These are phyloP conservation scores for Progne subis DNA, from an alignment of 2,113 vertebrate genomes.

Conservation along the genomic window DNA sequence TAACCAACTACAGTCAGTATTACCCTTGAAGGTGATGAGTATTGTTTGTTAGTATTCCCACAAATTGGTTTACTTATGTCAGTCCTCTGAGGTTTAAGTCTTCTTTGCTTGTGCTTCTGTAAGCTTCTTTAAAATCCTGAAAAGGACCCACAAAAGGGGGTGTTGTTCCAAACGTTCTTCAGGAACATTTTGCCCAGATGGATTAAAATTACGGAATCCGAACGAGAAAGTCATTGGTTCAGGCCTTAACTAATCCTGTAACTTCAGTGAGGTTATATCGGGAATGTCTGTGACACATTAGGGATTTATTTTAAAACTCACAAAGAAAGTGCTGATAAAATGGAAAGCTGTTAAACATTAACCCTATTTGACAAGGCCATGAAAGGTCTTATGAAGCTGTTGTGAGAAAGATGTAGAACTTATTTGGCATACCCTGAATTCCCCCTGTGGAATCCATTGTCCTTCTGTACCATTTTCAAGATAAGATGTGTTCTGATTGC, in stretches of 20 bases:
- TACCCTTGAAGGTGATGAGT: neutral
- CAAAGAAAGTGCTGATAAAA: neutral
- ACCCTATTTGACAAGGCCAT: slow-evolving; percentile 30
- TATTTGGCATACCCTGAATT: neutral
- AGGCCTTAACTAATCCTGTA: neutral
- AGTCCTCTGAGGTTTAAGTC: neutral
- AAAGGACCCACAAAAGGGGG: neutral
- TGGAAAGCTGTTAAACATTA: slow-evolving; percentile 27
- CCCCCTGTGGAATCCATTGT: slow-evolving; percentile 16
- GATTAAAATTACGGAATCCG: neutral
- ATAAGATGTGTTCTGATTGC: neutral
- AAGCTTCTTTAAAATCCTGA: neutral
- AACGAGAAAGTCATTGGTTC: neutral
- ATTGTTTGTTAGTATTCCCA: neutral
- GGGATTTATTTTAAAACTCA: slow-evolving; percentile 13
- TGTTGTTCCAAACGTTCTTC: neutral
- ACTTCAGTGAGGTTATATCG: neutral
- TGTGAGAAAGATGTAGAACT: neutral
- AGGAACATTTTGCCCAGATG: neutral
- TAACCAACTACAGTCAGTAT: neutral
- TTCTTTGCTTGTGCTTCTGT: neutral
- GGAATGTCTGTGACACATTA: neutral
- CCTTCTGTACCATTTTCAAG: neutral
- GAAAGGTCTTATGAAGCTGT: neutral
- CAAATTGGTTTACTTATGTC: neutral